These are phyloP conservation scores for Orcinus orca DNA, from an alignment of 2,113 vertebrate species.

Conservation along the genomic window DNA sequence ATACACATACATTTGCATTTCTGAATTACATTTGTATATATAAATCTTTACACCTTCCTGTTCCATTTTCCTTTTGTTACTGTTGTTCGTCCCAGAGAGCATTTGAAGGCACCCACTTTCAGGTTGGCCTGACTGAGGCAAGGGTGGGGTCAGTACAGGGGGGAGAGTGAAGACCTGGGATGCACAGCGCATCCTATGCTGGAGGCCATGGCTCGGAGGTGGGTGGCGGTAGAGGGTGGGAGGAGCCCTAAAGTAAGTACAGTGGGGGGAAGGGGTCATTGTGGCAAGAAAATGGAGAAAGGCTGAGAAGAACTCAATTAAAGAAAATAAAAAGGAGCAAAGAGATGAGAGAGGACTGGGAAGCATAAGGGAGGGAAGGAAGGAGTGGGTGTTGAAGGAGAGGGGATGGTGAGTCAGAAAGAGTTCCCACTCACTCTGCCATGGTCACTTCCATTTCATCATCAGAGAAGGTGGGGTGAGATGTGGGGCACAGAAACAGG, in stretches of 20 bases:
- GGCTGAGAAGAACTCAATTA: not conserved
- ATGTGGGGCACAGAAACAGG: not conserved
- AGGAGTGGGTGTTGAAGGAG: not conserved
- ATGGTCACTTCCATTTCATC: not conserved
- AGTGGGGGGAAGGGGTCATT: accelerated
- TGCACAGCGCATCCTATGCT: not conserved
- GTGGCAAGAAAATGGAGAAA: not conserved
- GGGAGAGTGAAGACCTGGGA: not conserved
- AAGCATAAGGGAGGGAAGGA: not conserved
- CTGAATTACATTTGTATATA: slow-evolving; percentile 7
- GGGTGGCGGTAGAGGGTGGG: not conserved
- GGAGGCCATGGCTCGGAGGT: not conserved
- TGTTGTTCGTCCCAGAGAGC: not conserved
- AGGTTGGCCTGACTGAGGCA: not conserved
- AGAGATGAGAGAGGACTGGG: not conserved
- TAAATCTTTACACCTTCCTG: slow-evolving; percentile 31
- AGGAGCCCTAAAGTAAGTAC: not conserved
- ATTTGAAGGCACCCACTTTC: not conserved
- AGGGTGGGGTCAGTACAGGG: not conserved
- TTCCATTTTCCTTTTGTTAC: not conserved
- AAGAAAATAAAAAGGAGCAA: slow-evolving; percentile 15
- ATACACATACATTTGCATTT: not conserved
- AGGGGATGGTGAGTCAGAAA: not conserved
- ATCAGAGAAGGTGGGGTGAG: not conserved
- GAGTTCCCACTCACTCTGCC: not conserved